phyloP scores from a whole-genome alignment of 2,888 invertebrate genomes.

The Ptilodon capucinus region DNA sequence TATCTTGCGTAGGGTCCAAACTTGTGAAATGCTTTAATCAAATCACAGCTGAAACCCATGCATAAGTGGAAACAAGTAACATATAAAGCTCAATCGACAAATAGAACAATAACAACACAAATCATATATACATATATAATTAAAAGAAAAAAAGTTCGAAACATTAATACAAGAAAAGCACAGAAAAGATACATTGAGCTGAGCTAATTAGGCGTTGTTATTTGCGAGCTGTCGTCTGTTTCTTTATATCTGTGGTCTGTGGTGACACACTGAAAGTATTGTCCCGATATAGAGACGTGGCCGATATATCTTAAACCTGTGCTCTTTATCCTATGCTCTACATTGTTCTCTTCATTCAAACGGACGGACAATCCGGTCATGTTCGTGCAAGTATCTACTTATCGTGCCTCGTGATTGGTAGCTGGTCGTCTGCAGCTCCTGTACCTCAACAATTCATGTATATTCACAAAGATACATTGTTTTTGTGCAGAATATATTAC shows the following conservation, averaged over 20 bases:
- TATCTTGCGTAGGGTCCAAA: constrained; percentile 32
- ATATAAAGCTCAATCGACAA: constrained; percentile 51
- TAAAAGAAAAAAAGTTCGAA: constrained; percentile 44
- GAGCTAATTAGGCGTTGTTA: constrained; percentile 80
- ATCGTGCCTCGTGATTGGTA: constrained; percentile 67
- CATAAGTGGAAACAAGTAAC: constrained; percentile 44
- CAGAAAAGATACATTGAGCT: constrained; percentile 70
- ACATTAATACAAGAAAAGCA: constrained; percentile 68
- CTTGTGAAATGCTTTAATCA: constrained; percentile 43
- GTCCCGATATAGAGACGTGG: constrained; percentile 52
- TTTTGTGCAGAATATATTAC: constrained; percentile 68
- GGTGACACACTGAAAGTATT: constrained; percentile 46
- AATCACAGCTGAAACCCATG: constrained; percentile 46
- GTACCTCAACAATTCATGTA: constrained; percentile 51
- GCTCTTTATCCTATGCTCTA: constrained; percentile 59
- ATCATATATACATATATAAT: constrained; percentile 38
- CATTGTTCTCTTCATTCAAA: constrained; percentile 27
- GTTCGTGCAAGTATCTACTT: constrained; percentile 67
- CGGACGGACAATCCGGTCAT: constrained; percentile 31
- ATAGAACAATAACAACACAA: constrained; percentile 49
- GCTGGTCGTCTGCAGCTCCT: constrained; percentile 80
- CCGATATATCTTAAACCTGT: constrained; percentile 58
- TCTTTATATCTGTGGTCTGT: constrained; percentile 52
- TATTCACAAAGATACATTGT: constrained; percentile 50
- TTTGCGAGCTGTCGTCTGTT: constrained; percentile 70